Evolutionary conservation across 2,797 vertebrate species (phyloP).

Genomic region (Poeciliopsis turneri): DNA sequence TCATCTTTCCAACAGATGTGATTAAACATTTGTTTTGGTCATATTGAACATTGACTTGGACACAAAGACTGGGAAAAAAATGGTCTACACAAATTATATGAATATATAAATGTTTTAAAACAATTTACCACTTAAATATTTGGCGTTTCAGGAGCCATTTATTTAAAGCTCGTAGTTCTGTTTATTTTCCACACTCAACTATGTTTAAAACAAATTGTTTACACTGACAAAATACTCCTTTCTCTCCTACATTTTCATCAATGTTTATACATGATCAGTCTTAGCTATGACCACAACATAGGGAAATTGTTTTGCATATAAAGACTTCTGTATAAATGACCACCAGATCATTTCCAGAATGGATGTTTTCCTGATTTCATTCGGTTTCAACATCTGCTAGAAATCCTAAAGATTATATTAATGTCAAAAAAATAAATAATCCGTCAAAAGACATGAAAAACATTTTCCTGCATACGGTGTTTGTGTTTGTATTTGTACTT

Average conservation of each 20-base stretch:
- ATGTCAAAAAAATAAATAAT: constrained; percentile 49
- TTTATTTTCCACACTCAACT: background rate
- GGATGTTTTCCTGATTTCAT: constrained; percentile 31
- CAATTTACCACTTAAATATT: background rate
- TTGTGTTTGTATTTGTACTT: constrained; percentile 14
- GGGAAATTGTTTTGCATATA: constrained; percentile 23
- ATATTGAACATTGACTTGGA: background rate
- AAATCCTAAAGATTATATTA: constrained; percentile 57
- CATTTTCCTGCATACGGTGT: constrained; percentile 34
- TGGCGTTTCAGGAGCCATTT: background rate
- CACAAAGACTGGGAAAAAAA: background rate
- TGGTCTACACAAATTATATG: background rate
- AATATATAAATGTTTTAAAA: background rate
- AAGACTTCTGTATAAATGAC: constrained; percentile 15
- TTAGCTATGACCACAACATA: constrained; percentile 36
- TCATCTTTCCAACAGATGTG: background rate
- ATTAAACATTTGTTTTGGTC: background rate
- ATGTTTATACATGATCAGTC: constrained; percentile 12
- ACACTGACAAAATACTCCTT: background rate
- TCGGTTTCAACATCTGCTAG: constrained; percentile 57
- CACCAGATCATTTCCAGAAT: background rate
- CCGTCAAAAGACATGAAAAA: constrained; percentile 57
- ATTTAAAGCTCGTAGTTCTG: background rate
- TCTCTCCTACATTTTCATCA: background rate
- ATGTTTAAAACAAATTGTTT: background rate